Evolutionary conservation across 2,797 vertebrate species (phyloP).

Genomic region (Acanthurus tractus): DNA sequence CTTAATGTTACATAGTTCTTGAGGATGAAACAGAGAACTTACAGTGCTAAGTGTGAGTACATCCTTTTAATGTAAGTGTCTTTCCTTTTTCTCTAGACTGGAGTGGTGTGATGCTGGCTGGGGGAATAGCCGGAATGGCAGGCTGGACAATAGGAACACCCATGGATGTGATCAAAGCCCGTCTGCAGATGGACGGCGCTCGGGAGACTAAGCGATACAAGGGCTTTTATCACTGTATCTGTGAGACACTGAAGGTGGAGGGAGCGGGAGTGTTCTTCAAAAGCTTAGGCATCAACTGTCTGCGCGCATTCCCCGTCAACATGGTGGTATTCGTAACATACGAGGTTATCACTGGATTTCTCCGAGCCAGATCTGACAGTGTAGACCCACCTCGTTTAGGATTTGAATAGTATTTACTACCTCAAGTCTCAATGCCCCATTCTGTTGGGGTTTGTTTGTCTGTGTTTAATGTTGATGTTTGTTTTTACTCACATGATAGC

Average conservation of each 20-base stretch:
- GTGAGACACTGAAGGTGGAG: conserved; percentile 86
- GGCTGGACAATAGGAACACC: conserved; percentile 92
- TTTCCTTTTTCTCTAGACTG: conserved; percentile 82
- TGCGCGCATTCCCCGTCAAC: conserved; percentile 93
- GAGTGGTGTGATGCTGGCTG: conserved; percentile 88
- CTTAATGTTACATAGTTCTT: no score
- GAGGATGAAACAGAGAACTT: not conserved
- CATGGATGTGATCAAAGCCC: conserved; percentile 95
- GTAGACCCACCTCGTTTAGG: conserved; percentile 33
- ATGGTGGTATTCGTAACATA: conserved; percentile 92
- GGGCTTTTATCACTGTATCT: conserved; percentile 89
- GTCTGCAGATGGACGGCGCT: conserved; percentile 89
- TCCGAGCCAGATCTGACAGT: conserved; percentile 32
- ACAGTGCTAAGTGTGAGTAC: not conserved
- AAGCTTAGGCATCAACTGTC: conserved; percentile 91
- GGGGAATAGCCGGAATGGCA: conserved; percentile 89
- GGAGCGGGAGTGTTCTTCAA: conserved; percentile 90
- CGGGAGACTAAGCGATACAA: conserved; percentile 83
- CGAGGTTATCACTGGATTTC: conserved; percentile 85
- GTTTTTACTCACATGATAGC: not conserved
- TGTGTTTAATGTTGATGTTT: not conserved
- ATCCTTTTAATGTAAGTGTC: not conserved
- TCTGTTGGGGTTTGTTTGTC: not conserved
- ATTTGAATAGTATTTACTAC: conserved; percentile 44
- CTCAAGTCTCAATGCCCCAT: not conserved